Conservation (phyloP, 53 echinoderm and acorn worm species). For the Luidia sarsii region DNA sequence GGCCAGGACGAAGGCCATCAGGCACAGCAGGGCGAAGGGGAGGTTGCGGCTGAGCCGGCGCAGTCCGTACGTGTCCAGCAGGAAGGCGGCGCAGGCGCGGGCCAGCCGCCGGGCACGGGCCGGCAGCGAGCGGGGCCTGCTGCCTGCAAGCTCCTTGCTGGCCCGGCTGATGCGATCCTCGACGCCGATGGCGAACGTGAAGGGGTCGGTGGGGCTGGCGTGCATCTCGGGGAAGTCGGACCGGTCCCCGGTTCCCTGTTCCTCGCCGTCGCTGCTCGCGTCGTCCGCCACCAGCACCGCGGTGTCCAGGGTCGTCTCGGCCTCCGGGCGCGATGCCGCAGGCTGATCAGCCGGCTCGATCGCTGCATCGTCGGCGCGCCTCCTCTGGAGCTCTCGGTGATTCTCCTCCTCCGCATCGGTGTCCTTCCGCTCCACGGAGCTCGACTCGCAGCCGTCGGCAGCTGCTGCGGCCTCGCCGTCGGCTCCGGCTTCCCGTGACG, state of each 20-base stretch:
- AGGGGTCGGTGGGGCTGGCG: neutral
- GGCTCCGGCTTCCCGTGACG: neutral
- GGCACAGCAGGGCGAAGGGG: neutral
- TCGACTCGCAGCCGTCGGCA: no score
- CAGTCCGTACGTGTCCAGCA: conserved; percentile 25
- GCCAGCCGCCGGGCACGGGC: neutral
- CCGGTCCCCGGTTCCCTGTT: no score
- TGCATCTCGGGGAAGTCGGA: neutral
- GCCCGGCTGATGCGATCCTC: conserved; percentile 7
- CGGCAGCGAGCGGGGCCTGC: neutral
- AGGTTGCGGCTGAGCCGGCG: neutral
- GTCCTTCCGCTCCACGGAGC: no score
- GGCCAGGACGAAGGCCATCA: neutral
- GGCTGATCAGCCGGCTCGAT: no score
- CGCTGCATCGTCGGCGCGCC: neutral
- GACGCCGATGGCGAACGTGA: neutral
- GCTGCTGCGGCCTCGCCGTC: neutral
- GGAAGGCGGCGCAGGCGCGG: neutral
- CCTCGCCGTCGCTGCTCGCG: neutral
- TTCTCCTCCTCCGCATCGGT: neutral
- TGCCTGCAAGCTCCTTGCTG: neutral
- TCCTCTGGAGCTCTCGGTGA: no score
- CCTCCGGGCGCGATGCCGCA: neutral
- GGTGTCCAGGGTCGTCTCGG: neutral
- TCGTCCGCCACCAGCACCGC: neutral